Percentiles rank a stretch among this genome's conserved stretches.
Conservation (phyloP, 1,140 invertebrate species). For the Bombus picipes region DNA sequence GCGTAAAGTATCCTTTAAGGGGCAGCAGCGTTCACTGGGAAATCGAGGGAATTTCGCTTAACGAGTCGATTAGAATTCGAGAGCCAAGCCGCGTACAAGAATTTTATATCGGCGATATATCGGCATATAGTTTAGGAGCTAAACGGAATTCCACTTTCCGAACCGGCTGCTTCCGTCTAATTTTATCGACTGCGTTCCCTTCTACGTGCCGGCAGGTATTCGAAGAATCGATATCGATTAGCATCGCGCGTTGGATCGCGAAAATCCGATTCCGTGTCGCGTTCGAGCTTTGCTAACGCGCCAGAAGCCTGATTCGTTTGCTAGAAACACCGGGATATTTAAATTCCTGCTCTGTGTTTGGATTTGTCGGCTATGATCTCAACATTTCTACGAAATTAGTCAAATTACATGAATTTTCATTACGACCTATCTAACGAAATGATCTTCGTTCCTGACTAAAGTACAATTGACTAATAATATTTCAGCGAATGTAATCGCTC, state of each 20-base stretch:
- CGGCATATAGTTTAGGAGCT: conserved; percentile 55
- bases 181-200: conserved; percentile 40
- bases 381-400: too few relatives aligned
- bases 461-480: too few relatives aligned
- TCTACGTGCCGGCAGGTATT: conserved; percentile 50
- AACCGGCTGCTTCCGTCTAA: conserved; percentile 44
- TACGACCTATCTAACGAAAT: too few relatives aligned
- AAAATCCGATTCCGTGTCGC: conserved; percentile 16
- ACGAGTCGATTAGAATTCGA: conserved; percentile 59
- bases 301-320: background rate
- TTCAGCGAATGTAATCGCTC: background rate
- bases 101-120: conserved; percentile 58
- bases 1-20: conserved; percentile 41
- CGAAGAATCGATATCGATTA: conserved; percentile 60
- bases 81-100: conserved; percentile 43
- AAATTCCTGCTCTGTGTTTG: background rate
- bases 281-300: background rate
- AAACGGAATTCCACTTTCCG: conserved; percentile 59
- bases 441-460: too few relatives aligned
- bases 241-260: conserved; percentile 47
- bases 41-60: conserved; percentile 52
- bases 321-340: background rate
- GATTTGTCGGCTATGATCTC: too few relatives aligned
- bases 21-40: conserved; percentile 21
- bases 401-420: too few relatives aligned